phyloP scores from a whole-genome alignment of 2,797 vertebrate genomes.

The Mastacembelus armatus region DNA sequence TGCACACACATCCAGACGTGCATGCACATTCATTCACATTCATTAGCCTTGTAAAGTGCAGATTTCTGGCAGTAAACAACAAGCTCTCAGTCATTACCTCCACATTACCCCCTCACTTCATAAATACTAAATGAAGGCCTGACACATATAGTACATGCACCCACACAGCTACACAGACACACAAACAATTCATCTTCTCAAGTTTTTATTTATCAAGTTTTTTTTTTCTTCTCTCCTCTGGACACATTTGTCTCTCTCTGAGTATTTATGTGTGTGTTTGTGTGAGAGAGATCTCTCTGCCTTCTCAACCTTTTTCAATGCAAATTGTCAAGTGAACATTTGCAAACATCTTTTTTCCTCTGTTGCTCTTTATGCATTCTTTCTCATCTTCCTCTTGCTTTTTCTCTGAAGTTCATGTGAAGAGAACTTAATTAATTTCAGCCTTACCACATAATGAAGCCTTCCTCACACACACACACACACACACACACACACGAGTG shows the following conservation, averaged over 20 bases:
- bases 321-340: conserved; percentile 37
- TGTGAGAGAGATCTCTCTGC: conserved; percentile 6
- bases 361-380: conserved; percentile 39
- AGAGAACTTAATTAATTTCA: conserved; percentile 58
- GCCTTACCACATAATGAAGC: conserved; percentile 42
- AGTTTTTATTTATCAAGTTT: conserved; percentile 30
- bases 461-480: conserved; percentile 14
- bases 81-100: conserved; percentile 55
- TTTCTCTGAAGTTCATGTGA: conserved; percentile 49
- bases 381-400: conserved; percentile 45
- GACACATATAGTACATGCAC: conserved; percentile 4
- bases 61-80: conserved; percentile 57
- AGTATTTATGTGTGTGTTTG: neutral
- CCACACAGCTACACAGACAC: conserved; percentile 2
- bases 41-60: conserved; percentile 49
- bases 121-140: conserved; percentile 50
- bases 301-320: conserved; percentile 13
- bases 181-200: conserved; percentile 29
- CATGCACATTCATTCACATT: conserved; percentile 36
- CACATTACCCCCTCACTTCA: conserved; percentile 48
- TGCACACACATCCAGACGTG: neutral
- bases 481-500: neutral
- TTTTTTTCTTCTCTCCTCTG: conserved; percentile 29
- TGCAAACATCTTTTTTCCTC: conserved; percentile 32
- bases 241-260: conserved; percentile 11